Conservation (phyloP, 2,113 vertebrate species). For the Condylura cristata region DNA sequence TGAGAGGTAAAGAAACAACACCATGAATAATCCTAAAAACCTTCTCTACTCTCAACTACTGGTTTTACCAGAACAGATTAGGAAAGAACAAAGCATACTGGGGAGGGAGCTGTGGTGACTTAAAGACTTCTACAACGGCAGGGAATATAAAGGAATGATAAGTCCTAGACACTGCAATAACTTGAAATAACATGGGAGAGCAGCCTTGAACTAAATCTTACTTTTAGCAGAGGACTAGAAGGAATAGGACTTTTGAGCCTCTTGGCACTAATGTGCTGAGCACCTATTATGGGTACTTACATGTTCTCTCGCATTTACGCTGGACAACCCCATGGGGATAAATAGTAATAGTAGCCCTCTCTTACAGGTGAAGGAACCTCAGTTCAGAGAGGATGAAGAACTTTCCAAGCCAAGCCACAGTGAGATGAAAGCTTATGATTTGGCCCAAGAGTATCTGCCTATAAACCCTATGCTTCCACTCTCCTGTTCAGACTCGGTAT, state of each 20-base stretch:
- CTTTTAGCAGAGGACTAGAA: neutral
- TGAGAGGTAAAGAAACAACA: neutral
- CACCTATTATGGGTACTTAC: neutral
- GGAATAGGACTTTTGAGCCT: neutral
- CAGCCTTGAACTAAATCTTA: neutral
- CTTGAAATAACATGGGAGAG: neutral
- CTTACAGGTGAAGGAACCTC: neutral
- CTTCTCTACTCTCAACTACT: neutral
- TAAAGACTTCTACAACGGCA: neutral
- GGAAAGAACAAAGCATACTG: neutral
- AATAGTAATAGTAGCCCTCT: neutral
- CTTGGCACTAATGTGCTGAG: neutral
- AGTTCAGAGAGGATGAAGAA: neutral
- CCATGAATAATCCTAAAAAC: neutral
- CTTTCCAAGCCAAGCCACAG: neutral
- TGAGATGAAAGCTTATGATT: neutral
- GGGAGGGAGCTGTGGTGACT: neutral
- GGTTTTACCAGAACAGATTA: neutral
- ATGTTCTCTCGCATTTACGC: neutral
- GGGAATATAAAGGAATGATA: neutral
- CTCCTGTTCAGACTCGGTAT: neutral
- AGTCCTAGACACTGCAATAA: neutral
- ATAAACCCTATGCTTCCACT: neutral
- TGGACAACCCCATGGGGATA: neutral
- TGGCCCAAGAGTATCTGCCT: neutral